Evolutionary conservation across 2,888 invertebrate genomes (phyloP).

Genomic region (Pecten maximus): DNA sequence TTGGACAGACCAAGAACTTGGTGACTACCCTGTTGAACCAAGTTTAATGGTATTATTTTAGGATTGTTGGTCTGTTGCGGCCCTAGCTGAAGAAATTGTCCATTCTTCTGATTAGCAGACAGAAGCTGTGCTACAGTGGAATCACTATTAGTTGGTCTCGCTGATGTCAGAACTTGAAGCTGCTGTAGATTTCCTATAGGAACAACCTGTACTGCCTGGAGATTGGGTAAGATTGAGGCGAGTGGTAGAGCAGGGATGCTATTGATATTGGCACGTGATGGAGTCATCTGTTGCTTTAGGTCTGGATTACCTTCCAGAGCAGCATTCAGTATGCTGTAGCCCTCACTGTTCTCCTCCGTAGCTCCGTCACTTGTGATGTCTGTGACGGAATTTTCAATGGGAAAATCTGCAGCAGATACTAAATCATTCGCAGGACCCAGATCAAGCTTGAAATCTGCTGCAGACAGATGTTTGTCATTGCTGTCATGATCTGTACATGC

Average conservation of each 20-base stretch:
- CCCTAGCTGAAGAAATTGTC: neutral
- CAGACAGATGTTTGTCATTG: slow-evolving; percentile 50
- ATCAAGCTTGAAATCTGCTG: slow-evolving; percentile 53
- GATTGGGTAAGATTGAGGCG: slow-evolving; percentile 41
- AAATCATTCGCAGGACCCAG: slow-evolving; percentile 55
- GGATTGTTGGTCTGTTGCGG: neutral
- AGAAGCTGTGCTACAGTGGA: neutral
- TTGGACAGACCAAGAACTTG: neutral
- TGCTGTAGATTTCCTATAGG: slow-evolving; percentile 50
- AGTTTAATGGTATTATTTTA: neutral
- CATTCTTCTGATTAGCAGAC: neutral
- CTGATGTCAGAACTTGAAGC: neutral
- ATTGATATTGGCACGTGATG: slow-evolving; percentile 43
- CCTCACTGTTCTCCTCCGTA: slow-evolving; percentile 50
- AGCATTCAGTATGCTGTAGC: slow-evolving; percentile 54
- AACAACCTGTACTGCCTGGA: slow-evolving; percentile 51
- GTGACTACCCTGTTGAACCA: neutral
- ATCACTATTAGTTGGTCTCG: neutral
- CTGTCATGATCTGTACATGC: slow-evolving; percentile 45
- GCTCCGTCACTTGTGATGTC: slow-evolving; percentile 45
- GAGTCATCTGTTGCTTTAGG: slow-evolving; percentile 37
- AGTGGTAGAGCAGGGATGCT: slow-evolving; percentile 43
- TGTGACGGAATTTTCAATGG: slow-evolving; percentile 46
- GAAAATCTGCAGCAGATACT: slow-evolving; percentile 51
- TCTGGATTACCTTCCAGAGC: slow-evolving; percentile 48